Evolutionary conservation across 2,888 invertebrate species (phyloP).

Genomic region (Digitonthophagus gazella): DNA sequence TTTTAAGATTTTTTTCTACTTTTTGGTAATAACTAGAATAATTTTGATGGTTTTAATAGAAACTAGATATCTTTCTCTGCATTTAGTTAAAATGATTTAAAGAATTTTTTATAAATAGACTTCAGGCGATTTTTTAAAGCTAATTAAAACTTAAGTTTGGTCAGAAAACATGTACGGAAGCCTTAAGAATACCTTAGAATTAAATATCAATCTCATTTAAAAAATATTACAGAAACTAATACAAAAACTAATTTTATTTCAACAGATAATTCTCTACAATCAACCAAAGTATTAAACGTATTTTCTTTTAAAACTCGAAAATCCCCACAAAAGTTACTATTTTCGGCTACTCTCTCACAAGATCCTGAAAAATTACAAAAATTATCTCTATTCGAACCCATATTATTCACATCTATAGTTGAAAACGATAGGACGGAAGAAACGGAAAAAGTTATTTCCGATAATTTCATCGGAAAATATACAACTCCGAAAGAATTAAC

Average conservation of each 20-base stretch:
- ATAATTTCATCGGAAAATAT: conserved; percentile 71
- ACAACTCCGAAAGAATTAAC: conserved; percentile 76
- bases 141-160: too few relatives aligned
- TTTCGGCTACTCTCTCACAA: conserved; percentile 96
- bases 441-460: conserved; percentile 39
- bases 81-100: too few relatives aligned
- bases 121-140: too few relatives aligned
- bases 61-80: too few relatives aligned
- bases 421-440: conserved; percentile 35
- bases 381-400: conserved; percentile 90
- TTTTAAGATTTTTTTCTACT: too few relatives aligned
- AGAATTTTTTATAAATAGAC: too few relatives aligned
- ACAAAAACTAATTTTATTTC: background rate
- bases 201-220: too few relatives aligned
- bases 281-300: conserved; percentile 41
- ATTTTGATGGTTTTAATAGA: too few relatives aligned
- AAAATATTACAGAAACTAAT: background rate
- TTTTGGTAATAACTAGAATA: too few relatives aligned
- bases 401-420: conserved; percentile 76
- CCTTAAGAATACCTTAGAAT: too few relatives aligned
- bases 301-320: conserved; percentile 41
- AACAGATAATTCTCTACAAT: conserved; percentile 20
- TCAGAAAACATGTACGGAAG: too few relatives aligned
- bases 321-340: conserved; percentile 79
- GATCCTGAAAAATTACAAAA: conserved; percentile 96